Conservation (phyloP, 2,797 vertebrate genomes). For the Poecilia wingei region DNA sequence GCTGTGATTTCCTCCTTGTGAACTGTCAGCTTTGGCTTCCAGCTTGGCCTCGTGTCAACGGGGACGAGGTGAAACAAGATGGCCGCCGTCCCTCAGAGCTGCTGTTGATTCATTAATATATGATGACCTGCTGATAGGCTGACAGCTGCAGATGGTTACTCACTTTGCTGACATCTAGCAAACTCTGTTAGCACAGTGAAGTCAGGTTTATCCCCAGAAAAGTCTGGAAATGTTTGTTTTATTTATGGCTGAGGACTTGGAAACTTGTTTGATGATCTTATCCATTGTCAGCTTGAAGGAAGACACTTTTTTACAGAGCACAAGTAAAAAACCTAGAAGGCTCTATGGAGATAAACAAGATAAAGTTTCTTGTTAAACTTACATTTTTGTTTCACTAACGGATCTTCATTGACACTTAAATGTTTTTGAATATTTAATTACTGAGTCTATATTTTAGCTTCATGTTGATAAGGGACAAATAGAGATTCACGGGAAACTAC, state of each 20-base stretch:
- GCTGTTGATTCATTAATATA: background rate
- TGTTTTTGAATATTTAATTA: background rate
- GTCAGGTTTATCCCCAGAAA: background rate
- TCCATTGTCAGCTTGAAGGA: background rate
- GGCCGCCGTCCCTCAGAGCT: background rate
- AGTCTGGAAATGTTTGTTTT: background rate
- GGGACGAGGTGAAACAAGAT: background rate
- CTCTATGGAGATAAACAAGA: background rate
- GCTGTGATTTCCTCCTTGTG: slow-evolving; percentile 5
- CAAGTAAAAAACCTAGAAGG: background rate
- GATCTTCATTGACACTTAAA: background rate
- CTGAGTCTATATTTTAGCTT: background rate
- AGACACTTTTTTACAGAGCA: background rate
- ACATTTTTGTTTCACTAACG: background rate
- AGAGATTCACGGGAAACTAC: background rate
- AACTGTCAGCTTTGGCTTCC: slow-evolving; percentile 32
- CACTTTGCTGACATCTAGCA: background rate
- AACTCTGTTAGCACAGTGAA: background rate
- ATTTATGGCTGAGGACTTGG: background rate
- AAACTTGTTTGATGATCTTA: background rate
- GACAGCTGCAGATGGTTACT: slow-evolving; percentile 6
- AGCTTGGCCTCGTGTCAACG: background rate
- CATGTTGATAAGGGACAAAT: background rate
- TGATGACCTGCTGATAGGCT: background rate
- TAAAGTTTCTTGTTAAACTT: background rate